Base-by-base conservation (phyloP, 2,888 invertebrate species). In the Drosophila yooni region DNA sequence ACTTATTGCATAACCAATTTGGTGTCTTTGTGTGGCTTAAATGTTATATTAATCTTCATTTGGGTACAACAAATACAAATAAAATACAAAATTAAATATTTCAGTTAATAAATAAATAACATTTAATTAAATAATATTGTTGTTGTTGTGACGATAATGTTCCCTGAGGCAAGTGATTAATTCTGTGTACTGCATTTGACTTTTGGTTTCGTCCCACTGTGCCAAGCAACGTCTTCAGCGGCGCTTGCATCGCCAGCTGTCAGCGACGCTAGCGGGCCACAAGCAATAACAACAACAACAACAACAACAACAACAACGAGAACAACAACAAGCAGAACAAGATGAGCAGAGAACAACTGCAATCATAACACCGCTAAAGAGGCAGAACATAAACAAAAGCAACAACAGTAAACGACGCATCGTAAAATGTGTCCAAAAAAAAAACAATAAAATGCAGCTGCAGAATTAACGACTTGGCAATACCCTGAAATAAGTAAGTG, bases 361-460 rank as follows among this genome's bases (percentile, higher is more conserved):
- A 89, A 89, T 83, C 83, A 84, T 74, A 84, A 89, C 83, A 84
- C 81, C 84, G 76, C 81, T 83, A 81, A 85, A 81, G 76, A 85
- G 89, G 57, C 85, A 78, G 79, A 85, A 83, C 88, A 76, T 75
- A 84, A 89, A 89, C 76, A 87, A 89, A 76, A 72, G 40, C 51
- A 72, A 34, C 79, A 54, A 58, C 40, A n/a, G n/a, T 59, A 63
- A 60, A 57, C 63, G 58, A 52, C 52, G 62, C 69, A 63, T 66
- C 70, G 36, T 79, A 57, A 74, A 77, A 74, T 64, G 67, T 54
- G 63, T 40, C 66, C 48, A 13, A 68, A 57, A 67, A 65, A 40
- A 15, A 25, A 34, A 18, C 11, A 59, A 54, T 38, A 38, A 36
- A 62, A 50, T 25, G 36, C 48, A 48, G 27, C 59, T 15, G 15